Evolutionary conservation across 2,797 vertebrate species (phyloP), one percentile per base, ranked within the genome.

Genomic region (Premnoplex brunnescens): DNA sequence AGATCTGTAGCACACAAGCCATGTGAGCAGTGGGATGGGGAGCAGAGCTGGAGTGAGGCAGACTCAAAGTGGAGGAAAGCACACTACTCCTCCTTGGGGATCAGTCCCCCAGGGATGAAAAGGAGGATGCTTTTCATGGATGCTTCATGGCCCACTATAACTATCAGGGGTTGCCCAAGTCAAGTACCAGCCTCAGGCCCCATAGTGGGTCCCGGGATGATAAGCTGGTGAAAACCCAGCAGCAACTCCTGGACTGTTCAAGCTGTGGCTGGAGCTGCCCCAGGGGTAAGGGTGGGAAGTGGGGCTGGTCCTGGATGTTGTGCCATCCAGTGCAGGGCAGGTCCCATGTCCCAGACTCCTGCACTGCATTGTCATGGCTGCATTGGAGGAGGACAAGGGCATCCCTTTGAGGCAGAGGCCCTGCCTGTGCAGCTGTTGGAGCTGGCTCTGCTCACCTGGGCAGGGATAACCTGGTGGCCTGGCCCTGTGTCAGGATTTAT

Each of bases 1-100:
- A 24, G 32, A 32, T 30, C 27, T 27, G 32, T 21, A 34, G 16
- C 41, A 27, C 63, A 41, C 12, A 36, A 3, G 12, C 16, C 20
- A 3, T 19, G 20, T 0, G 4, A 67, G n/a, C 1, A 8, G 67
- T 0, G 0, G 62, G 43, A 36, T 28, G 46, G 32, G 67, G 27
- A 71, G 18, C 3, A 1, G 59, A 64, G 37, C 64, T 73, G 74
- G 19, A 80, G 28, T 0, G 3, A 85, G n/a, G 51, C 8, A 78
- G 54, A 17, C 36, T n/a, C 26, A 0, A 48, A 30, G 24, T 5
- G 10, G 21, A 85, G n/a, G 43, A 60, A 49, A 52, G 7, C 16
- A 17, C 24, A 2, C 21, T 37, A 59, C 19, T 76, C n/a, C 23
- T 58, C 36, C 30, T 16, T 5, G 49, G 54, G 2, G 2, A 30